Evolutionary conservation across 2,888 invertebrate species (phyloP).

Genomic region (Silvanus unidentatus): DNA sequence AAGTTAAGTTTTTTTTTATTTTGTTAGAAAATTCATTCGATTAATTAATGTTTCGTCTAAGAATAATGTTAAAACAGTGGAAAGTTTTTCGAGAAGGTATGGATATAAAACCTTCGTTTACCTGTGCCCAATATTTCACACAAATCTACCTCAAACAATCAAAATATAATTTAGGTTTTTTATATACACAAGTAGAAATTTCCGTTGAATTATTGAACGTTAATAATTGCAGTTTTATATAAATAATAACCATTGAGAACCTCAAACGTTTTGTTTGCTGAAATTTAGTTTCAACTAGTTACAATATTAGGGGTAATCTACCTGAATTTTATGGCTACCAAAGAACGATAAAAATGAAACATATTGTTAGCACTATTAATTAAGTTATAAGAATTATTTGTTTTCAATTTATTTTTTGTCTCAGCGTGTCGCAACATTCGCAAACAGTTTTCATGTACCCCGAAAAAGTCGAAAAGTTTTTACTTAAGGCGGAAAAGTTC

Average conservation of each 20-base stretch:
- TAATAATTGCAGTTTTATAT: slow-evolving; percentile 23
- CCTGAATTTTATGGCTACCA: too few relatives aligned
- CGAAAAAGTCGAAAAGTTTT: slow-evolving; percentile 35
- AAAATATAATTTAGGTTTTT: slow-evolving; percentile 44
- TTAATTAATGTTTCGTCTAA: too few relatives aligned
- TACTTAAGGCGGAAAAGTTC: slow-evolving; percentile 10
- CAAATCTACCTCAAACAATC: slow-evolving; percentile 47
- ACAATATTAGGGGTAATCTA: too few relatives aligned
- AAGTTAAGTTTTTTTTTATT: slow-evolving; percentile 14
- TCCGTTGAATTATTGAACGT: slow-evolving; percentile 28
- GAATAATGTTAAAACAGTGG: slow-evolving; percentile 28
- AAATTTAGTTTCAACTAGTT: too few relatives aligned
- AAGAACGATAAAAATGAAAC: too few relatives aligned
- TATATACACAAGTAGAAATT: slow-evolving; percentile 34
- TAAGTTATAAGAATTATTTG: too few relatives aligned
- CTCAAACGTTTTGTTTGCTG: too few relatives aligned
- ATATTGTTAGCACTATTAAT: too few relatives aligned
- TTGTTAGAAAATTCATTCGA: slow-evolving; percentile 20
- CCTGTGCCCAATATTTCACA: slow-evolving; percentile 38
- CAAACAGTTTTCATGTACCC: slow-evolving; percentile 11
- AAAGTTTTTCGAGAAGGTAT: slow-evolving; percentile 39
- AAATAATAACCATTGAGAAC: slow-evolving; percentile 4
- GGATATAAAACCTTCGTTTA: slow-evolving; percentile 40
- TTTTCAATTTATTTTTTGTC: too few relatives aligned
- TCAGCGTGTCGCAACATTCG: slow-evolving; percentile 12